Evolutionary conservation across 2,113 vertebrate species (phyloP).

Genomic region (Sterrhoptilus dennistouni): DNA sequence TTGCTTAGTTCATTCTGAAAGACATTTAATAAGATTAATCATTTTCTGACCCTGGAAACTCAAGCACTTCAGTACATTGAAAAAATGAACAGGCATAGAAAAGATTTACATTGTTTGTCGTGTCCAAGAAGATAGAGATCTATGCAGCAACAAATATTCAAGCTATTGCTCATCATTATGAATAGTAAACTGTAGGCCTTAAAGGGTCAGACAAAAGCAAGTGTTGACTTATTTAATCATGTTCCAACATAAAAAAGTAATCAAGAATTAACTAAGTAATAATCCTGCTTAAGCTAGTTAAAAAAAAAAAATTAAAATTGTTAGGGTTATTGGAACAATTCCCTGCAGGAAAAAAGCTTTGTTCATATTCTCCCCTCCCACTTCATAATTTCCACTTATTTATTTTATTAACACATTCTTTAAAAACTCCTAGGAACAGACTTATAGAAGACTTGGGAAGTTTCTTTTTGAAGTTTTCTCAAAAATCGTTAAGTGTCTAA

Average conservation of each 20-base stretch:
- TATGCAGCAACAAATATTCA: not conserved
- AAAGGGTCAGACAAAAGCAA: slow-evolving; percentile 8
- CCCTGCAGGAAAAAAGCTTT: not conserved
- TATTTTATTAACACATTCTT: not conserved
- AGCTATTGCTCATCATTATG: not conserved
- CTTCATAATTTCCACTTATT: not conserved
- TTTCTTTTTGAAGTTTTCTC: not conserved
- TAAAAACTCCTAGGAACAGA: not conserved
- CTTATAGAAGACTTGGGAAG: not conserved
- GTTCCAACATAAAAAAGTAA: not conserved
- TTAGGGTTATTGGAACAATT: not conserved
- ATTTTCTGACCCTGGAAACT: slow-evolving; percentile 54
- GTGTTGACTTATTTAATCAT: not conserved
- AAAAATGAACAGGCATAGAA: slow-evolving; percentile 27
- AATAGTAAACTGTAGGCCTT: slow-evolving; percentile 15
- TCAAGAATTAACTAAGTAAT: slow-evolving; percentile 2
- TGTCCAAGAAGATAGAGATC: slow-evolving; percentile 3
- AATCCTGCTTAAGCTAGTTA: not conserved
- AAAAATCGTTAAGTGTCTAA: not conserved
- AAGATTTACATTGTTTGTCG: slow-evolving; percentile 10
- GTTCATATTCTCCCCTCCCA: not conserved
- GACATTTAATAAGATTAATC: slow-evolving; percentile 60
- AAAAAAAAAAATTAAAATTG: not conserved
- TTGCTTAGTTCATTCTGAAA: slow-evolving; percentile 50
- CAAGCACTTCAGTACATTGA: slow-evolving; percentile 32